Evolutionary conservation across 2,113 vertebrate species (phyloP), one percentile per base, ranked within the genome.

Genomic region (Electrona antarctica): DNA sequence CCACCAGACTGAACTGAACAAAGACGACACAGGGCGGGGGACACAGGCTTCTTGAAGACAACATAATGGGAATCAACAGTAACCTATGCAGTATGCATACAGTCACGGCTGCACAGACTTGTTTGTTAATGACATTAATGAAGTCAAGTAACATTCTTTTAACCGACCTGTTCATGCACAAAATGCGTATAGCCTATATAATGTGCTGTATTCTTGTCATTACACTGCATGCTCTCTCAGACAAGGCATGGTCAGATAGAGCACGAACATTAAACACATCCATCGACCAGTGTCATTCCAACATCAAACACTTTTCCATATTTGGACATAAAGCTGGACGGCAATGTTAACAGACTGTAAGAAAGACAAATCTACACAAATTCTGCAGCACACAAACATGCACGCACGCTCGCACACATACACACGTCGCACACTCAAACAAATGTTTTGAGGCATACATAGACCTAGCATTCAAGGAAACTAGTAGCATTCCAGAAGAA

Each of bases 401-500:
- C 70, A 62, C 69, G 49, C 75, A 78, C 33, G 13, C 11, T 54
- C 47, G 12, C 13, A 13, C 70, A 78, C 82, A 70, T n/a, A 78
- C 70, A 48, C 47, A 13, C 64, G 69, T 48, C 46, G 15, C 57
- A 60, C 47, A 50, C 57, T n/a, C 21, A 60, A 48, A 61, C 47
- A 51, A 5, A 29, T 33, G 5, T 64, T 51, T 48, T 12, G 14
- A 50, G 21, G 52, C 51, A 67, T 15, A 58, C 56, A 48, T 13
- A 10, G 8, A 8, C 15, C 7, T 50, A 12, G 11, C n/a, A 21
- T 51, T 29, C 7, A 64, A 29, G 8, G 49, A 51, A 1, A 65
- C 7, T 52, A 28, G 84, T 85, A 86, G 84, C 87, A 90, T 91
- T 91, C 87, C 85, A 85, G 70, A 69, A 72, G 61, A 52, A 73